These are phyloP conservation scores for Sitta carolinensis DNA, from an alignment of 2,797 vertebrate genomes.

Conservation along the genomic window DNA sequence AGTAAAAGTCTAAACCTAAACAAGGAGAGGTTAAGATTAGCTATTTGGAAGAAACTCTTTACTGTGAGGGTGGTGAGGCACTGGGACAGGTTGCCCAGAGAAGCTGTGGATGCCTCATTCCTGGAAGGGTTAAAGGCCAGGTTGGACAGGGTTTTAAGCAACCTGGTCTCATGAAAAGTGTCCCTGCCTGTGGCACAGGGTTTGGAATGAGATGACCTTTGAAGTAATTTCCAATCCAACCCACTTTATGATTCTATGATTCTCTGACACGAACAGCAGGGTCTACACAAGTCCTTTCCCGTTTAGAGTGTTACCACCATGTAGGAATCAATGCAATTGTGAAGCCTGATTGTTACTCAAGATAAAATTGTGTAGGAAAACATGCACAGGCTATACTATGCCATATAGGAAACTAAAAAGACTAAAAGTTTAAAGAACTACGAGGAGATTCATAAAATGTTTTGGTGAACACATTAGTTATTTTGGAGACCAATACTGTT, in stretches of 20 bases:
- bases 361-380: background rate
- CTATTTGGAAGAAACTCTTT: background rate
- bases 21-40: background rate
- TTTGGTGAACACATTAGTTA: background rate
- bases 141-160: background rate
- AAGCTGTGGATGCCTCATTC: background rate
- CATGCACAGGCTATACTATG: background rate
- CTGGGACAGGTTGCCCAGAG: background rate
- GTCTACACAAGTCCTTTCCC: background rate
- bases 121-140: background rate
- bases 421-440: background rate
- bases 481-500: background rate
- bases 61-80: background rate
- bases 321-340: background rate
- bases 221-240: background rate
- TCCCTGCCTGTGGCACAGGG: background rate
- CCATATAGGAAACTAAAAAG: background rate
- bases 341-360: background rate
- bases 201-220: background rate
- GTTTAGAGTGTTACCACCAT: background rate
- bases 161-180: background rate
- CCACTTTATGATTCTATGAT: background rate
- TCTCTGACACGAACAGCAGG: background rate
- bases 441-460: background rate
- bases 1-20: background rate